Base-by-base conservation (phyloP, 2,888 invertebrate species). In the Cryptocheilus praepositus region DNA sequence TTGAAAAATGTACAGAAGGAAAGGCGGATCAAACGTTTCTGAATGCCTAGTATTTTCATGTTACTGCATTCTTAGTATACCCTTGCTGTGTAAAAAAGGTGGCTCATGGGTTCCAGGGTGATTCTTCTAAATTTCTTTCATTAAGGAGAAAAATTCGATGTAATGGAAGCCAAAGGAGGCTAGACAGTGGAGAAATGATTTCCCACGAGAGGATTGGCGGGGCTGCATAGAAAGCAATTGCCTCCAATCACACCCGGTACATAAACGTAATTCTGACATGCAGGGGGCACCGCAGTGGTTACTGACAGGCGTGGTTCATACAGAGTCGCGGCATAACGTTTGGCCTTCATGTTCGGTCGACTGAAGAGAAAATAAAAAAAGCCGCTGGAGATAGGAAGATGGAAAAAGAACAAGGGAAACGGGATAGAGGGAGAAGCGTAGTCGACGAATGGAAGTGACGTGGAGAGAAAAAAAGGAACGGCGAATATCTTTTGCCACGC, bases 401-500 rank as follows among this genome's bases (percentile, higher is more conserved):
- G 49, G 49, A 18, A 19, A 18, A n/a, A 3, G 49, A n/a, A 19
- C 11, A 8, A n/a, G 49, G 5, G 19, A 49, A 49, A n/a, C 16
- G 45, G 56, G 36, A 19, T 3, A 11, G 51, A 18, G 16, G 18
- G 16, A 16, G 18, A n/a, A 11, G 45, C 16, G 49, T 2, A n/a
- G 16, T n/a, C 49, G 49, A 49, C 5, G 13, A 18, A 18, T 16
- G 18, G n/a, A 18, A 18, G 18, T 16, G 49, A 49, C 18, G 52
- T 25, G 43, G 61, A 36, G 46, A 57, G 56, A 55, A 43, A 8
- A 8, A 16, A 18, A n/a, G 49, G 49, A 15, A 2, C 7, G 25
- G 13, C 16, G 21, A 21, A 21, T 53, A 22, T 53, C 67, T 56
- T 49, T 58, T 64, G 67, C 59, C 28, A 44, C 63, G 69, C 74